Evolutionary conservation across 2,113 vertebrate species (phyloP).

Genomic region (Struthidea cinerea): DNA sequence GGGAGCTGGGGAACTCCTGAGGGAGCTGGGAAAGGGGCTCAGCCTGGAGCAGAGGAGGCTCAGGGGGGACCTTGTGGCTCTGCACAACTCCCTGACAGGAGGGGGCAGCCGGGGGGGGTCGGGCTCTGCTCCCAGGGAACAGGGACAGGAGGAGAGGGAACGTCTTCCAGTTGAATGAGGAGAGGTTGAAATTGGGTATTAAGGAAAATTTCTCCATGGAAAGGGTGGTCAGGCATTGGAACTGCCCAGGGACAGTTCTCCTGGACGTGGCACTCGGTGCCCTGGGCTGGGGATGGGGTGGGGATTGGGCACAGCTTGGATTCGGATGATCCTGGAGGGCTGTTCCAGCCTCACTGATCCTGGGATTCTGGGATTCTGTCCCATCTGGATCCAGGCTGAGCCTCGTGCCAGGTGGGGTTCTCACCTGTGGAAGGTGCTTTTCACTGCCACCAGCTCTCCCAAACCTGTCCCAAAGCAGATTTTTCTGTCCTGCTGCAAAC

Average conservation of each 20-base stretch:
- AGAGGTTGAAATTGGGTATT: background rate
- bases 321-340: fast-evolving
- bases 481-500: background rate
- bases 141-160: background rate
- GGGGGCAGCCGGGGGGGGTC: background rate
- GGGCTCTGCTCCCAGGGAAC: background rate
- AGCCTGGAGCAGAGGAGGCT: background rate
- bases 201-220: fast-evolving
- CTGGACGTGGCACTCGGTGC: background rate
- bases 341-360: background rate
- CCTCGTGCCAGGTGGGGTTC: fast-evolving
- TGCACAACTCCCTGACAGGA: background rate
- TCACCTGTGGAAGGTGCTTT: background rate
- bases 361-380: background rate
- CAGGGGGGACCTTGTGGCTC: background rate
- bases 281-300: background rate
- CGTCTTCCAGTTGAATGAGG: fast-evolving
- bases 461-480: background rate
- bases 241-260: background rate
- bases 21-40: background rate
- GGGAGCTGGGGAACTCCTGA: fast-evolving
- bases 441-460: fast-evolving
- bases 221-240: background rate
- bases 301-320: background rate
- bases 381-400: background rate